These are phyloP conservation scores for Embiotoca jacksoni DNA, from an alignment of 2,113 vertebrate genomes.

Conservation along the genomic window DNA sequence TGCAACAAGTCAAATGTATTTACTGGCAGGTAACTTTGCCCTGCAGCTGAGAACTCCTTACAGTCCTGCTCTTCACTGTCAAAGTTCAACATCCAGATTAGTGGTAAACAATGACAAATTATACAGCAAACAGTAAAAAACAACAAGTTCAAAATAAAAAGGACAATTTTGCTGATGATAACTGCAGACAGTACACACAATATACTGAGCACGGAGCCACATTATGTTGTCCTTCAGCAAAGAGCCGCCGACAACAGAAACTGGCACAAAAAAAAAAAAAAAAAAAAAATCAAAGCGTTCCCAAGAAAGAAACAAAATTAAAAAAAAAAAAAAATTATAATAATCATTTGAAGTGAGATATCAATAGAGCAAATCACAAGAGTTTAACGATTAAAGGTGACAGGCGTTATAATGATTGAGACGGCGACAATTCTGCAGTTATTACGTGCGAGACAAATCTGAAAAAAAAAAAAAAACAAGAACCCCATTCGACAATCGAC, in stretches of 20 bases:
- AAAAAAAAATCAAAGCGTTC: not conserved
- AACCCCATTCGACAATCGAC: conserved; percentile 3
- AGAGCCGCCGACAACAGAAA: conserved; percentile 21
- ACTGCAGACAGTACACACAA: conserved; percentile 22
- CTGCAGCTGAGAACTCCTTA: conserved; percentile 34
- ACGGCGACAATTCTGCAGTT: conserved; percentile 37
- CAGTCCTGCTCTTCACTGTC: conserved; percentile 39
- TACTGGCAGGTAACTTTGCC: conserved; percentile 21
- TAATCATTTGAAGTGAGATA: conserved; percentile 34
- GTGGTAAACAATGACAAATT: conserved; percentile 49
- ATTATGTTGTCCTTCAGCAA: conserved; percentile 9
- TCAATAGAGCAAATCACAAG: conserved; percentile 48
- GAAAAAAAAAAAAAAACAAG: conserved; percentile 34
- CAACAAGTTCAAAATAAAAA: conserved; percentile 34
- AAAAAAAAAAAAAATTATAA: conserved; percentile 2
- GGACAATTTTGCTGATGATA: conserved; percentile 33
- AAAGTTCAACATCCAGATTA: conserved; percentile 30
- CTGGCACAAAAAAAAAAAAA: not conserved
- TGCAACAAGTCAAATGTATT: conserved; percentile 32
- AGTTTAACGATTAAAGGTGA: conserved; percentile 52
- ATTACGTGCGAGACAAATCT: conserved; percentile 32
- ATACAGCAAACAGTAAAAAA: conserved; percentile 54
- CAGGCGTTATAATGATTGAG: conserved; percentile 38
- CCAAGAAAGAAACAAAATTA: not conserved
- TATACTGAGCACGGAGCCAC: conserved; percentile 32